Conservation (phyloP, 2,888 invertebrate genomes). For the Anaspis maculata region DNA sequence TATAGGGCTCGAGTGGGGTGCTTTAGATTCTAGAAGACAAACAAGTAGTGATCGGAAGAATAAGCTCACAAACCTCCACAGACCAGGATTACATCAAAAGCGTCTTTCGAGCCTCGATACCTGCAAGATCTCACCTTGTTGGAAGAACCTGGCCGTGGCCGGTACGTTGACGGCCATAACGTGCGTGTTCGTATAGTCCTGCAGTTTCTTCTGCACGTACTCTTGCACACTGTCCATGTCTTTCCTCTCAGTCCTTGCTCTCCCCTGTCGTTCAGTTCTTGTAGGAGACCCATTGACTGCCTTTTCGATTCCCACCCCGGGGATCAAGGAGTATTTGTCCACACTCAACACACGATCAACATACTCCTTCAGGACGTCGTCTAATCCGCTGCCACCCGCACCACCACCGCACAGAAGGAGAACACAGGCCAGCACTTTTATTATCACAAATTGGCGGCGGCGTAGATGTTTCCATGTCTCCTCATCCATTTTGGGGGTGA, state of each 20-base stretch:
- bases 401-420: too few species aligned
- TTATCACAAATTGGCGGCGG: constrained; percentile 21
- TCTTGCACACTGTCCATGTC: constrained; percentile 44
- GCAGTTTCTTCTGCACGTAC: constrained; percentile 51
- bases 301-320: constrained; percentile 49
- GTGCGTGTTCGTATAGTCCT: constrained; percentile 52
- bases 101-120: too few species aligned
- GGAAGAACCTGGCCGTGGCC: constrained; percentile 54
- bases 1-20: too few species aligned
- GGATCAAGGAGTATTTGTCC: constrained; percentile 50
- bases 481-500: constrained; percentile 25
- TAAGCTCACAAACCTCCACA: too few species aligned
- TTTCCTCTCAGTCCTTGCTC: constrained; percentile 30
- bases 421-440: constrained; percentile 20
- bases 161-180: constrained; percentile 59
- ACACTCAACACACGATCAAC: constrained; percentile 50
- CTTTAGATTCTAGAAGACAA: too few species aligned
- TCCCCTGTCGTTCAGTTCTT: too few species aligned
- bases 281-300: constrained; percentile 14
- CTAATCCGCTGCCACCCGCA: constrained; percentile 38
- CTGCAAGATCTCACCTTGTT: neutral
- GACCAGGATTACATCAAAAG: too few species aligned
- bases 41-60: too few species aligned
- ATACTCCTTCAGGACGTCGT: constrained; percentile 48
- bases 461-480: constrained; percentile 28